Percentiles rank a stretch among this genome's conserved stretches.
Conservation (phyloP, 2,797 vertebrate species). For the Galaxias olidus region DNA sequence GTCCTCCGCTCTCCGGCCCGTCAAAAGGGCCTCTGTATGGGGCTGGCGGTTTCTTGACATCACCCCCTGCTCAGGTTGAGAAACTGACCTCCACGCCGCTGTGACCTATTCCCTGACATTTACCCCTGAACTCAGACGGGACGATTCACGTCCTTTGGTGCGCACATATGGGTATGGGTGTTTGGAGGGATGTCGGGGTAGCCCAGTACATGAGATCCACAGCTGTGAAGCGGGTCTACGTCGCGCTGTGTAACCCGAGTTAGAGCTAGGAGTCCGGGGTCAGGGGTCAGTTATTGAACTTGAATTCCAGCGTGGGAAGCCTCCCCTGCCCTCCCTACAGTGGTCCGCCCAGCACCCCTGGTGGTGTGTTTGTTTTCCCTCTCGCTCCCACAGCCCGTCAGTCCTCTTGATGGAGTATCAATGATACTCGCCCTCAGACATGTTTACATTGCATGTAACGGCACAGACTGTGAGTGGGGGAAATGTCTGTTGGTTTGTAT, state of each 20-base stretch:
- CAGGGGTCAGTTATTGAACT: conserved; percentile 76
- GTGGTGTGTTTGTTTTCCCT: conserved; percentile 76
- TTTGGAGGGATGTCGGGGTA: no score
- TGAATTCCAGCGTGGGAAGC: conserved; percentile 71
- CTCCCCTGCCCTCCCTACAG: conserved; percentile 46
- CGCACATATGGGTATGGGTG: neutral
- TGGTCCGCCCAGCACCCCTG: conserved; percentile 57
- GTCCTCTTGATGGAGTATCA: conserved; percentile 71
- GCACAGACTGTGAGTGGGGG: conserved; percentile 43
- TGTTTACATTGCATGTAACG: conserved; percentile 72
- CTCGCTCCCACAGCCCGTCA: conserved; percentile 65
- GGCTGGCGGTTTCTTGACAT: conserved; percentile 71
- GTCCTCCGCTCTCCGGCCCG: conserved; percentile 40
- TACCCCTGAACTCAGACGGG: conserved; percentile 6
- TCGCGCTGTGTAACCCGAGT: conserved; percentile 71
- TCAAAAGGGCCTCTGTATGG: conserved; percentile 74
- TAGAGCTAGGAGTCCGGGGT: conserved; percentile 62
- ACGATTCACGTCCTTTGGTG: conserved; percentile 27
- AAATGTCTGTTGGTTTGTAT: neutral
- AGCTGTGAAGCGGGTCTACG: conserved; percentile 45
- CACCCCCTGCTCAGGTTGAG: conserved; percentile 43
- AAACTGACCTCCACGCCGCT: conserved; percentile 62
- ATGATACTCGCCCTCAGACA: conserved; percentile 71
- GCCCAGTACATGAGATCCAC: no score
- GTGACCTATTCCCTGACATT: conserved; percentile 57